These are phyloP conservation scores for Salminus brasiliensis DNA, from an alignment of 2,113 vertebrate genomes.

Conservation along the genomic window DNA sequence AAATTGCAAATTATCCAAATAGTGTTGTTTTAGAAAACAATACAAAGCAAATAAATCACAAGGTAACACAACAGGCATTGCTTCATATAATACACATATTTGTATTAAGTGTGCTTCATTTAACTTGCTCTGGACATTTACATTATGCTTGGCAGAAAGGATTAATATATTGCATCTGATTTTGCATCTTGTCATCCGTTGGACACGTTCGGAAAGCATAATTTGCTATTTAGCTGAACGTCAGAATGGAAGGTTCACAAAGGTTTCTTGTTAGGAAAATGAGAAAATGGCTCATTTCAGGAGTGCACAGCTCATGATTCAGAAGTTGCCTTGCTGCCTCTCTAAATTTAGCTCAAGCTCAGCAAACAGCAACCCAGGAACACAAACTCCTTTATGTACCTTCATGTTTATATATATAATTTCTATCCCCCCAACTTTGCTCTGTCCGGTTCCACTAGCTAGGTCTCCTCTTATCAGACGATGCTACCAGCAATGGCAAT, in stretches of 20 bases:
- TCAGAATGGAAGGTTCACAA: neutral
- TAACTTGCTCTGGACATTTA: constrained; percentile 49
- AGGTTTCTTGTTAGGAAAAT: neutral
- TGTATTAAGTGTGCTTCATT: constrained; percentile 44
- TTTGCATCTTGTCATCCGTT: constrained; percentile 12
- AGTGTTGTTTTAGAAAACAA: constrained; percentile 72
- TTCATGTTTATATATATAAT: too few species aligned
- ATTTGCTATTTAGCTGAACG: constrained; percentile 25
- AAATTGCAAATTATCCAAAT: constrained; percentile 83
- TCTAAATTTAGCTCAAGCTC: too few species aligned
- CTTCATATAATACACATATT: constrained; percentile 66
- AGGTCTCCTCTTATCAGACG: too few species aligned
- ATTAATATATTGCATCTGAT: constrained; percentile 39
- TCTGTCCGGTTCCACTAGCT: too few species aligned
- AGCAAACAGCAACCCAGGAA: too few species aligned
- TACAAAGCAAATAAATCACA: constrained; percentile 28
- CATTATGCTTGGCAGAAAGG: constrained; percentile 21
- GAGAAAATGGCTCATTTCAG: neutral
- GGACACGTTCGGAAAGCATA: constrained; percentile 16
- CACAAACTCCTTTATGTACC: too few species aligned
- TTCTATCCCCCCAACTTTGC: too few species aligned
- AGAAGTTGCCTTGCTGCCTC: too few species aligned
- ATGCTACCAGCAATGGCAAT: too few species aligned
- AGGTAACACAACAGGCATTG: constrained; percentile 73
- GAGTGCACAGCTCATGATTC: neutral